A percentile compares a stretch with the other conserved stretches of the same genome.
These are phyloP conservation scores for Poecilus cupreus DNA, from an alignment of 2,888 invertebrate genomes.

Conservation along the genomic window DNA sequence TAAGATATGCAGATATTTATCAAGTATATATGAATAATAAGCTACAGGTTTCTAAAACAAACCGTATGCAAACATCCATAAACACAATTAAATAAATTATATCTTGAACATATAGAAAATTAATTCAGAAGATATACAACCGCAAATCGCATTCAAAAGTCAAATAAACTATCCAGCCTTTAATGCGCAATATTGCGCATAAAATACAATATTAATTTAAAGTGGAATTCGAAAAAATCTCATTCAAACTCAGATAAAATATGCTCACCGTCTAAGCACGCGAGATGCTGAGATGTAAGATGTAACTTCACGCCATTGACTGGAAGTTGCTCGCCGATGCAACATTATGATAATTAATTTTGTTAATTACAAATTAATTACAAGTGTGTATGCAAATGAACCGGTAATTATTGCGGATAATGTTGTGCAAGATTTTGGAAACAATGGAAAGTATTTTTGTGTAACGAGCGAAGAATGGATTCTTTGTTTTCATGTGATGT, in stretches of 20 bases:
- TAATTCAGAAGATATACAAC: not conserved
- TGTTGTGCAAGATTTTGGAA: conserved; percentile 42
- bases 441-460: conserved; percentile 45
- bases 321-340: not conserved
- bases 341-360: conserved; percentile 39
- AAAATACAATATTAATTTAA: not conserved
- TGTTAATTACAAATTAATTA: conserved; percentile 43
- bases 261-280: not conserved
- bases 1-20: not conserved
- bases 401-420: conserved; percentile 22
- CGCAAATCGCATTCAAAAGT: not conserved
- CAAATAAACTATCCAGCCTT: not conserved
- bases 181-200: not conserved
- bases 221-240: not conserved
- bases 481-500: conserved; percentile 19
- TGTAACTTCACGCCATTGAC: not conserved
- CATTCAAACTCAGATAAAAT: not conserved
- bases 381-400: conserved; percentile 39
- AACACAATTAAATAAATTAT: not conserved
- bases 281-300: too few relatives aligned
- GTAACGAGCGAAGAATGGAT: conserved; percentile 15
- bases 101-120: not conserved
- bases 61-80: not conserved
- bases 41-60: not conserved
- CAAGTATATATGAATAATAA: not conserved